Conservation (phyloP, 2,888 invertebrate genomes). For the Campoplex capitator region DNA sequence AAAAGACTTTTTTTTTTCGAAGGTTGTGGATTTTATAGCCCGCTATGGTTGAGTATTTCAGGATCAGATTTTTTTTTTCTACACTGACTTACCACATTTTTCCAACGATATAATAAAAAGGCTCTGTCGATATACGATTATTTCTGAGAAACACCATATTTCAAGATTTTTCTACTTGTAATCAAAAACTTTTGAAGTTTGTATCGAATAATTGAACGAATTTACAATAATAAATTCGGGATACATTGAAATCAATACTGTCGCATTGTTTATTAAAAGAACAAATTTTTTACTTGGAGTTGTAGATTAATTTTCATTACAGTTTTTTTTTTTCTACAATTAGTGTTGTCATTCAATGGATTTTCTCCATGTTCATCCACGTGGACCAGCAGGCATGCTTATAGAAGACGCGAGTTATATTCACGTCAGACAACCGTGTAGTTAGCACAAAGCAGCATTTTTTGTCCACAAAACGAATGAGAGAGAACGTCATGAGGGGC, state of each 20-base stretch:
- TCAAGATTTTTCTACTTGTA: background rate
- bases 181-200: background rate
- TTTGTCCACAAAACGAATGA: constrained; percentile 59
- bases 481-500: constrained; percentile 25
- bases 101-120: too few species aligned
- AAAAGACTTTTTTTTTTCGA: background rate
- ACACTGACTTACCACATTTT: background rate
- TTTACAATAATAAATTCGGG: too few species aligned
- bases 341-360: constrained; percentile 32
- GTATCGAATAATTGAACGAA: too few species aligned
- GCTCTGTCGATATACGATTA: too few species aligned
- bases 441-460: constrained; percentile 65
- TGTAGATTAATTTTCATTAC: background rate
- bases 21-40: background rate
- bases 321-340: constrained; percentile 2
- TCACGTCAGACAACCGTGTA: constrained; percentile 43
- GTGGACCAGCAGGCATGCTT: background rate
- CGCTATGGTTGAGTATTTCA: background rate
- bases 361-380: constrained; percentile 66
- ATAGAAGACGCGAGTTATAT: constrained; percentile 17
- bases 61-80: background rate
- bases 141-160: background rate
- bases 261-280: background rate
- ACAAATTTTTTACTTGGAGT: background rate
- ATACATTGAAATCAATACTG: background rate